Percentiles rank a stretch among this genome's conserved stretches.
phyloP scores from a whole-genome alignment of 2,888 invertebrate species.

The Ophion ventricosus region DNA sequence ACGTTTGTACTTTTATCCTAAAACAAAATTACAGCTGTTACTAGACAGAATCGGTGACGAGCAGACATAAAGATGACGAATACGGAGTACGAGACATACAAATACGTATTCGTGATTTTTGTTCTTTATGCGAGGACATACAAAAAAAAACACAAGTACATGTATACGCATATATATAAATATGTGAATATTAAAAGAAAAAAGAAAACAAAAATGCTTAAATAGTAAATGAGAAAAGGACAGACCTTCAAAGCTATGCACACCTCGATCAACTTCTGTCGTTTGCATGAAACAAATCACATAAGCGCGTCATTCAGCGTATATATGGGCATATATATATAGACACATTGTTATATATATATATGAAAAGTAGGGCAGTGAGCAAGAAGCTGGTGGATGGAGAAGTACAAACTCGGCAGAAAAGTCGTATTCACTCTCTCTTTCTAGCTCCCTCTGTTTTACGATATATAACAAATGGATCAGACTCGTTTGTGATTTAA shows the following conservation, averaged over 20 bases:
- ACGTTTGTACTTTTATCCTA: neutral
- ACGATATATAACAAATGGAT: neutral
- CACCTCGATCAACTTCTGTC: conserved; percentile 96
- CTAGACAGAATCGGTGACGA: conserved; percentile 55
- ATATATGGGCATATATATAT: conserved; percentile 59
- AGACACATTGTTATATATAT: neutral
- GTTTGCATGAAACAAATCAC: conserved; percentile 87
- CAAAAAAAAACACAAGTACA: conserved; percentile 12
- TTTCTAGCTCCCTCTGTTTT: conserved; percentile 1
- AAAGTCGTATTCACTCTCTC: conserved; percentile 19
- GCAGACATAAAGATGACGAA: conserved; percentile 46
- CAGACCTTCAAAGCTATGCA: conserved; percentile 96
- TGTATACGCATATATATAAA: conserved; percentile 26
- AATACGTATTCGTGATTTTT: conserved; percentile 44
- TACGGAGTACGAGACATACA: conserved; percentile 39
- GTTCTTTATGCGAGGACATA: conserved; percentile 22
- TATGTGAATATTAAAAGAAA: conserved; percentile 1
- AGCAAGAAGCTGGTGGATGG: conserved; percentile 56
- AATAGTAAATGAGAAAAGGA: conserved; percentile 76
- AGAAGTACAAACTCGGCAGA: conserved; percentile 54
- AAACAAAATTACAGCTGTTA: conserved; percentile 25
- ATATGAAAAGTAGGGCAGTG: conserved; percentile 60
- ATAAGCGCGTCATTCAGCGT: conserved; percentile 83
- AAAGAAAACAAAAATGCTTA: conserved; percentile 69
- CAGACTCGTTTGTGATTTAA: conserved; percentile 19